Conservation (phyloP, 2,797 vertebrate genomes). For the Rhinatrema bivittatum region DNA sequence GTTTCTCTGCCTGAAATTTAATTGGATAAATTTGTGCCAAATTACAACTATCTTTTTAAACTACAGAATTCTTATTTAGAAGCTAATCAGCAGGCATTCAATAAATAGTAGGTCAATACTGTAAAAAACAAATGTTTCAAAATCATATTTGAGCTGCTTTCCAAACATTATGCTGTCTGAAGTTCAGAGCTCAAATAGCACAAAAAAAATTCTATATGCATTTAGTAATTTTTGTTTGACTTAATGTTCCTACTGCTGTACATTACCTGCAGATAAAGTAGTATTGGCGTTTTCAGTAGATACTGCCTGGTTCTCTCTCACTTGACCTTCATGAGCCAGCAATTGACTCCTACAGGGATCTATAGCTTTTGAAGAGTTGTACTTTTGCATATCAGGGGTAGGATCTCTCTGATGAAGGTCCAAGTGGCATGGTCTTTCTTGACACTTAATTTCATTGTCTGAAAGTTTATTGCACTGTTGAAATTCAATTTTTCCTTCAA, state of each 20-base stretch:
- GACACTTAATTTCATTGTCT: conserved; percentile 65
- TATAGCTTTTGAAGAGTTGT: conserved; percentile 53
- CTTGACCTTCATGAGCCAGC: conserved; percentile 72
- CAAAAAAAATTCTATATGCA: conserved; percentile 32
- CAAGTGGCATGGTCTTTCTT: conserved; percentile 88
- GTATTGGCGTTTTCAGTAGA: conserved; percentile 65
- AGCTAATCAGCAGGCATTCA: conserved; percentile 34
- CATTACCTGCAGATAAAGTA: conserved; percentile 96
- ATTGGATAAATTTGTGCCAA: conserved; percentile 15
- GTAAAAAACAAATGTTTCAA: conserved; percentile 39
- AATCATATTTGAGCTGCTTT: conserved; percentile 23
- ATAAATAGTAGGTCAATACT: conserved; percentile 32
- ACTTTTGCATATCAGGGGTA: conserved; percentile 63
- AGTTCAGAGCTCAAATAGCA: conserved; percentile 42
- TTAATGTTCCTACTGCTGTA: conserved; percentile 72
- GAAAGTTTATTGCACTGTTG: conserved; percentile 35
- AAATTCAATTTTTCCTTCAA: conserved; percentile 21
- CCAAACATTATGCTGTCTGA: conserved; percentile 24
- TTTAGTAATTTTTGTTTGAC: conserved; percentile 36
- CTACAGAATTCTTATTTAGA: conserved; percentile 33
- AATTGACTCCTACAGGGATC: conserved; percentile 74
- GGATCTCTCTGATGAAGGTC: conserved; percentile 76
- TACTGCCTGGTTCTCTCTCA: conserved; percentile 65
- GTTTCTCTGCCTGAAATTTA: conserved; percentile 36
- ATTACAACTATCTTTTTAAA: conserved; percentile 32